Evolutionary conservation across 1,140 invertebrate species (phyloP), one percentile per base, ranked within the genome.

Genomic region (Reticulitermes speratus): DNA sequence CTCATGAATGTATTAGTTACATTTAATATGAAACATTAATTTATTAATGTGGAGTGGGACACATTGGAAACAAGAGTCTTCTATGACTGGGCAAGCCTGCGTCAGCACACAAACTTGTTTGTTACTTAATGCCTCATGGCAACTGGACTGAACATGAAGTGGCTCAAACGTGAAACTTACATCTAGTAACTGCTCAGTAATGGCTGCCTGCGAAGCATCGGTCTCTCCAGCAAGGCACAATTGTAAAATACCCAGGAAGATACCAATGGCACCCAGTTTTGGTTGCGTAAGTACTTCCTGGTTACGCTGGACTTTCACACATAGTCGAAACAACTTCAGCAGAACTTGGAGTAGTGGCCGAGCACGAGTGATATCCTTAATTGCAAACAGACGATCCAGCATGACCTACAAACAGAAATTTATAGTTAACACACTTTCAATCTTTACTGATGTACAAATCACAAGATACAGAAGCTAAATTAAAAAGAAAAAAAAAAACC

Each of bases 161-260:
- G 52, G 19, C 3, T 55, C 8, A 59, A 14, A 32, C n/a, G 23
- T 52, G 75, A 45, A 86, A 90, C 90, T 94, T 89, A 95, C 94
- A 88, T 95, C 94, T 16, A 98, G 90, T 30, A 98, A 90, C 90
- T 97, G 96, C 90, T 98, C 97, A 0, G 96, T 97, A 12, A 97
- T 92, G 82, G 94, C 93, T 1, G 94, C 93, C 88, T 95, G 94
- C 87, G 92, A 92, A 88, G 93, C 92, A 85, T 95, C 94, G 6
- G 92, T 93, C 52, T 94, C 92, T 86, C 94, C 92, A 23, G 92
- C 93, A 82, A 94, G 91, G 88, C 95, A 95, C 87, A 95, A 90
- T 89, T 96, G 94, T 11, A 96, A 90, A 82, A 95, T 94, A 85
- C 94, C 93, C 1, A 96, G 90, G 82, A 96, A 91, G 3, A 95